phyloP scores from a whole-genome alignment of 2,113 vertebrate genomes.

The Bubo blakistoni region DNA sequence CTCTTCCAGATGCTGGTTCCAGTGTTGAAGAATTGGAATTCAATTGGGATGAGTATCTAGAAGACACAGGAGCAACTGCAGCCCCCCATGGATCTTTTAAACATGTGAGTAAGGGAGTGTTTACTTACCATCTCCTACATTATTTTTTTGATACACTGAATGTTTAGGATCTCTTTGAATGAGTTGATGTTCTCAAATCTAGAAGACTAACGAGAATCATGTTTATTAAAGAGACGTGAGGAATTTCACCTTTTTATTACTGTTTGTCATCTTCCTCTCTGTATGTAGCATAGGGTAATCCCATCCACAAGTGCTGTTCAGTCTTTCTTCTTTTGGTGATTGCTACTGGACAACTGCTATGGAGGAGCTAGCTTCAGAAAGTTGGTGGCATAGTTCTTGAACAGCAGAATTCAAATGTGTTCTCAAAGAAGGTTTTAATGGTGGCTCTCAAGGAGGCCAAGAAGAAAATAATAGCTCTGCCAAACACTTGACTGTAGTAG shows the following conservation, averaged over 20 bases:
- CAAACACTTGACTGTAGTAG: not conserved
- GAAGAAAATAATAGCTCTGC: not conserved
- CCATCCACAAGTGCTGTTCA: not conserved
- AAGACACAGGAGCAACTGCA: constrained; percentile 87
- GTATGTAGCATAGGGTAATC: not conserved
- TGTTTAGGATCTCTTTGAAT: not conserved
- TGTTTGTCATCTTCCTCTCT: not conserved
- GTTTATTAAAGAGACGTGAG: not conserved
- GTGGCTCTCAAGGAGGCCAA: not conserved
- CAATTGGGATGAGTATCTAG: constrained; percentile 96
- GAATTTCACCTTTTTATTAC: not conserved
- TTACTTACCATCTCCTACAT: not conserved
- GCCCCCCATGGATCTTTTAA: constrained; percentile 94
- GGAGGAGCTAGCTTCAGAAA: not conserved
- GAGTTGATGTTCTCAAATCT: not conserved
- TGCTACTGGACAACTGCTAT: not conserved
- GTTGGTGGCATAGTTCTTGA: not conserved
- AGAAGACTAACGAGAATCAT: not conserved
- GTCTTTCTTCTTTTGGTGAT: not conserved
- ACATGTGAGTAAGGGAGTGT: constrained; percentile 81
- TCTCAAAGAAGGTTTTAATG: not conserved
- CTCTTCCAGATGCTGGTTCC: constrained; percentile 84
- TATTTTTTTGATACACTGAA: not conserved
- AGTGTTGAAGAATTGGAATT: constrained; percentile 89
- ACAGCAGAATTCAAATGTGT: not conserved